Percentiles rank a stretch among this genome's conserved stretches.
Evolutionary conservation across 2,113 vertebrate species (phyloP).

Genomic region (Cyphomyrus plagiostoma): DNA sequence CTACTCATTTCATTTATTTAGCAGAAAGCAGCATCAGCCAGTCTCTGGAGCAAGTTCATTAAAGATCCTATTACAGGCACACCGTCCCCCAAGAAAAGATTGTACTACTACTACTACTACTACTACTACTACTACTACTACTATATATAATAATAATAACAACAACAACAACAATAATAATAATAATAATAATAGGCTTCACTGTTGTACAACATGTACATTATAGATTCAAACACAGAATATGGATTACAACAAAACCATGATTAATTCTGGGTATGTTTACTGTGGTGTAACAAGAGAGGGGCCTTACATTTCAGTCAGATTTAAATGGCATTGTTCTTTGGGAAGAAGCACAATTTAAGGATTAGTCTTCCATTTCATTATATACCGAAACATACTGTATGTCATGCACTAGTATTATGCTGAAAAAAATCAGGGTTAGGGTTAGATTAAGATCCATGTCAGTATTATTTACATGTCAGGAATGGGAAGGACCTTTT

Average conservation of each 20-base stretch:
- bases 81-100: neutral
- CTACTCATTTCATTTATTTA: neutral
- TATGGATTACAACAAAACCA: neutral
- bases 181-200: neutral
- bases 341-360: neutral
- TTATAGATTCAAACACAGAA: neutral
- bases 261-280: neutral
- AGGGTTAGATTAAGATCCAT: neutral
- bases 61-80: neutral
- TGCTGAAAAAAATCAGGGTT: neutral
- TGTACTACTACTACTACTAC: neutral
- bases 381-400: neutral
- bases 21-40: neutral
- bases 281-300: neutral
- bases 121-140: neutral
- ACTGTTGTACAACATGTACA: neutral
- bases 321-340: neutral
- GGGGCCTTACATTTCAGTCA: neutral
- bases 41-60: neutral
- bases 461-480: neutral
- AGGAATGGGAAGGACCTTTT: neutral
- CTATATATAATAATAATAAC: neutral
- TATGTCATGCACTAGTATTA: neutral
- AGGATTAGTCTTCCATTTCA: neutral
- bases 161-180: neutral